These are phyloP conservation scores for Excalfactoria chinensis DNA, from an alignment of 2,113 vertebrate genomes.

Conservation along the genomic window DNA sequence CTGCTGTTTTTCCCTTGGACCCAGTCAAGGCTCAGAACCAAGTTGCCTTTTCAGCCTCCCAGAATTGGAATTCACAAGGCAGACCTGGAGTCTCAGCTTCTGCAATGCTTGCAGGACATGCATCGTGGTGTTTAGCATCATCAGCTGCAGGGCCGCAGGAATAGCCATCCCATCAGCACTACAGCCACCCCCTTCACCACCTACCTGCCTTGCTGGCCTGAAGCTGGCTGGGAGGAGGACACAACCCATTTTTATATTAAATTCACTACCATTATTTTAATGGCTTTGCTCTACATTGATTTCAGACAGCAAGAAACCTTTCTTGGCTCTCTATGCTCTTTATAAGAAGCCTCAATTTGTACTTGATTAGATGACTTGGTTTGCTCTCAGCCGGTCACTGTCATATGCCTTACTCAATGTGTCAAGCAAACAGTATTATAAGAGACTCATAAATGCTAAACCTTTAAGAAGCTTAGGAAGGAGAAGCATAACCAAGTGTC, in stretches of 20 bases:
- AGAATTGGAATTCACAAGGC: constrained; percentile 16
- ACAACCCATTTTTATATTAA: neutral
- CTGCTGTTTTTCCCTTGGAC: neutral
- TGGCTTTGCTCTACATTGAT: neutral
- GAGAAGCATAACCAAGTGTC: constrained; percentile 52
- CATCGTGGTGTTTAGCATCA: constrained; percentile 3
- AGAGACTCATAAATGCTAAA: constrained; percentile 61
- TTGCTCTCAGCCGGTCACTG: constrained; percentile 46
- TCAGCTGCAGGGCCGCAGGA: neutral
- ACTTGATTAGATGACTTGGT: constrained; percentile 9
- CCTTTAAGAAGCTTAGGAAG: constrained; percentile 60
- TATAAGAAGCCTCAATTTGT: constrained; percentile 11
- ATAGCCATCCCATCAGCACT: neutral
- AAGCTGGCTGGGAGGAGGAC: neutral
- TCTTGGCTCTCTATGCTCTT: constrained; percentile 1
- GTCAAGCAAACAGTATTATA: constrained; percentile 48
- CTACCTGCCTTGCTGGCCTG: neutral
- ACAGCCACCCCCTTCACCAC: neutral
- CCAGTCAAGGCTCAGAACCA: neutral
- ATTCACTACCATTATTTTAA: constrained; percentile 4
- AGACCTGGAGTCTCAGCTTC: neutral
- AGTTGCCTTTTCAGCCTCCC: neutral
- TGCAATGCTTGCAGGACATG: constrained; percentile 20
- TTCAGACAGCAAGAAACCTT: constrained; percentile 22
- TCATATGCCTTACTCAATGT: constrained; percentile 45